Percentiles rank a stretch among this genome's conserved stretches.
These are phyloP conservation scores for Myrmecophaga tridactyla DNA, from an alignment of 2,113 vertebrate genomes.

Conservation along the genomic window DNA sequence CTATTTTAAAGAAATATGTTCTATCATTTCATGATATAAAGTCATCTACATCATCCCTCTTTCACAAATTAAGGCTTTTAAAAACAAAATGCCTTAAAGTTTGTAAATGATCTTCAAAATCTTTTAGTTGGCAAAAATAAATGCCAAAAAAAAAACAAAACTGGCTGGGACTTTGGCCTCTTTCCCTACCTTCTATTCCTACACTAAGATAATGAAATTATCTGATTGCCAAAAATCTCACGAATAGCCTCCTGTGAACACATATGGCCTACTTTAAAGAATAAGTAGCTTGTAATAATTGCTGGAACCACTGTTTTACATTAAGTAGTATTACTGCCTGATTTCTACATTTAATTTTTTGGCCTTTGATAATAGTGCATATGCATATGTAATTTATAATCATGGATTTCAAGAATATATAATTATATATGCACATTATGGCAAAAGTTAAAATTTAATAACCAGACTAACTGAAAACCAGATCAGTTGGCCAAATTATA, in stretches of 20 bases:
- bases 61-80: neutral
- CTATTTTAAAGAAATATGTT: neutral
- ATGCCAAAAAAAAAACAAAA: no score
- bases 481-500: conserved; percentile 8
- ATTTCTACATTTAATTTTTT: conserved; percentile 10
- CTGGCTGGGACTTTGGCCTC: neutral
- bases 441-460: conserved; percentile 16
- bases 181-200: neutral
- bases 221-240: neutral
- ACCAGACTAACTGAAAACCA: neutral
- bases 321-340: neutral
- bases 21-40: neutral
- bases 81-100: conserved; percentile 2
- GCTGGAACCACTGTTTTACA: neutral
- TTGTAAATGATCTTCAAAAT: conserved; percentile 43
- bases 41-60: neutral
- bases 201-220: neutral
- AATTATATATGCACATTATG: neutral
- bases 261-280: neutral
- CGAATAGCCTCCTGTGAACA: neutral
- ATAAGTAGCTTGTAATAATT: neutral
- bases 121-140: neutral
- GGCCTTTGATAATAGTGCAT: neutral
- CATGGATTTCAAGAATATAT: neutral
- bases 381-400: neutral